Base-by-base conservation (phyloP, 2,888 invertebrate genomes). In the Plagodis dolabraria region DNA sequence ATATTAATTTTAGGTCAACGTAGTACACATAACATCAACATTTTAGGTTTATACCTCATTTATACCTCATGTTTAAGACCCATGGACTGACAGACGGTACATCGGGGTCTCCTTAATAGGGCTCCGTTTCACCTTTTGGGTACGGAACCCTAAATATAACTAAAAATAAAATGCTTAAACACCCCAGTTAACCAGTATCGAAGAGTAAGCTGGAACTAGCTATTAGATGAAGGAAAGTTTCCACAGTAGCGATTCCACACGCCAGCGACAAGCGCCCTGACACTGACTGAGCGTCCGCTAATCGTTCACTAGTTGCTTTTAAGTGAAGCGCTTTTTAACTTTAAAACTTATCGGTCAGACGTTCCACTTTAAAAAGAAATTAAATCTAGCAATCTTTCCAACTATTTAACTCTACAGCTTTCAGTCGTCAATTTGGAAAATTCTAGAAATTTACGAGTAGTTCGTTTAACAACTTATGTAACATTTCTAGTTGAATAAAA, bases 311-410 rank as follows among this genome's bases (percentile, higher is more conserved):
- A 74, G 71, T 73, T 73, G 71, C 68, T 67, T 63, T 64, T 36
- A 68, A 73, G 67, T 69, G 71, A 72, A 76, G 68, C 66, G 65
- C 68, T 67, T 64, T 71, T 73, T 77, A 80, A 76, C 80, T 82
- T 76, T 74, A 60, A 75, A 75, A 74, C 56, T 71, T 68, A 76
- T 76, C 75, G 72, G 73, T 79, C 73, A 46, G 34, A 46, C 57
- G 66, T 64, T 60, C 52, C 56, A 59, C 53, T 57, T 59, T 44
- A 52, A 67, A 67, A 65, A 57, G 65, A 72, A 72, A 65, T 70
- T 72, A 71, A 63, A 63, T 66, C 65, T 61, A 63, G 54, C 70
- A 70, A 70, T 69, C 60, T 63, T 65, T 64, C 36, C 53, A 76
- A 69, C 68, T 69, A 72, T 71, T 71, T 67, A 70, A 63, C 59